A percentile compares a stretch with the other conserved stretches of the same genome.
phyloP scores from a whole-genome alignment of 2,113 vertebrate genomes.

The Sapayoa aenigma region DNA sequence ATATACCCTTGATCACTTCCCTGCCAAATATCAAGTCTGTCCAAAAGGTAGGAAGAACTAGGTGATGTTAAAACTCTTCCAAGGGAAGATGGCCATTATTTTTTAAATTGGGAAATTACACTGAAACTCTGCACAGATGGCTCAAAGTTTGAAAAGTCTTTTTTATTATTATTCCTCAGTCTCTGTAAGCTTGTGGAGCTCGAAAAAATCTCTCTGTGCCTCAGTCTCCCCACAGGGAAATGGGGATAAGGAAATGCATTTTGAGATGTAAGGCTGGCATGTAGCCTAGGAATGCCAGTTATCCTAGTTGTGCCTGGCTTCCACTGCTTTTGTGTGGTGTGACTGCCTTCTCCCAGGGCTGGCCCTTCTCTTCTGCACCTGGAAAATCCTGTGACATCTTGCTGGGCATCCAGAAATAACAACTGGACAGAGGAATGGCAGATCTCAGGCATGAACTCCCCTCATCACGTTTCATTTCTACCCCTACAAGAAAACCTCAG shows the following conservation, averaged over 20 bases:
- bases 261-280: neutral
- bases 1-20: slow-evolving; percentile 1
- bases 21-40: slow-evolving; percentile 51
- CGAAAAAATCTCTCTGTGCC: neutral
- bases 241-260: neutral
- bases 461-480: neutral
- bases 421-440: neutral
- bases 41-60: slow-evolving; percentile 1
- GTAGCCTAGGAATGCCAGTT: neutral
- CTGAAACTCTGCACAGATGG: slow-evolving; percentile 44
- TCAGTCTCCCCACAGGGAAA: slow-evolving; percentile 19
- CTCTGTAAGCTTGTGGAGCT: neutral
- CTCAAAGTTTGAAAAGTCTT: slow-evolving; percentile 30
- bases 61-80: slow-evolving; percentile 36
- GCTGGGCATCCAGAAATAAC: neutral
- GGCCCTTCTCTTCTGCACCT: neutral
- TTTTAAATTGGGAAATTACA: slow-evolving; percentile 26
- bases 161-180: neutral
- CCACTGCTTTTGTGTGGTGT: neutral
- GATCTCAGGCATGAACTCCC: neutral
- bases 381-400: neutral
- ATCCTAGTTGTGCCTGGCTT: neutral
- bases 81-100: slow-evolving; percentile 30
- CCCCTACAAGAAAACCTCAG: neutral
- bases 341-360: neutral